Conservation (phyloP, 2,888 invertebrate genomes). For the Caenorhabditis uteleia region DNA sequence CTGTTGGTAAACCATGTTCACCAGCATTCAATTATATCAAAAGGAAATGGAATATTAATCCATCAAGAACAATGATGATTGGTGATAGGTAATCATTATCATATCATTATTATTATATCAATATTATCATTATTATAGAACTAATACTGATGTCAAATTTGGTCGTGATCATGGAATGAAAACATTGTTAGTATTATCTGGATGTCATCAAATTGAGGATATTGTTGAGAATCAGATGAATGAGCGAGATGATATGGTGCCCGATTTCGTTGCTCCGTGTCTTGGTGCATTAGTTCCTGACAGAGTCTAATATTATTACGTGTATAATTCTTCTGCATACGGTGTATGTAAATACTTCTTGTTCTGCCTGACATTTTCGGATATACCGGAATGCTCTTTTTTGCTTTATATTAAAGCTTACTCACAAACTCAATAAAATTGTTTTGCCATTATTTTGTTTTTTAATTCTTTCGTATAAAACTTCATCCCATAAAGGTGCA, state of each 20-base stretch:
- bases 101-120: not conserved
- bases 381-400: too few relatives aligned
- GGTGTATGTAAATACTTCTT: not conserved
- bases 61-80: conserved; percentile 85
- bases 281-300: conserved; percentile 61
- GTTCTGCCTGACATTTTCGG: too few relatives aligned
- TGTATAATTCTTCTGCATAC: not conserved
- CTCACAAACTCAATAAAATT: too few relatives aligned
- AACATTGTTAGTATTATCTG: conserved; percentile 80
- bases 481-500: too few relatives aligned
- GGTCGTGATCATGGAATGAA: conserved; percentile 87
- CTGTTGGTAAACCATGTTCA: conserved; percentile 81
- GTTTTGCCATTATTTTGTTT: too few relatives aligned
- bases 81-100: conserved; percentile 79
- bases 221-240: conserved; percentile 60
- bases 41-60: conserved; percentile 79
- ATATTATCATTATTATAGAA: conserved; percentile 38
- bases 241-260: conserved; percentile 63
- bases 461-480: too few relatives aligned
- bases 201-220: conserved; percentile 63
- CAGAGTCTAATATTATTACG: not conserved
- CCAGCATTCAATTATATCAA: conserved; percentile 78
- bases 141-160: conserved; percentile 87
- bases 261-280: conserved; percentile 63
- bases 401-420: too few relatives aligned